Evolutionary conservation across 2,113 vertebrate genomes (phyloP).

Genomic region (Origma solitaria): DNA sequence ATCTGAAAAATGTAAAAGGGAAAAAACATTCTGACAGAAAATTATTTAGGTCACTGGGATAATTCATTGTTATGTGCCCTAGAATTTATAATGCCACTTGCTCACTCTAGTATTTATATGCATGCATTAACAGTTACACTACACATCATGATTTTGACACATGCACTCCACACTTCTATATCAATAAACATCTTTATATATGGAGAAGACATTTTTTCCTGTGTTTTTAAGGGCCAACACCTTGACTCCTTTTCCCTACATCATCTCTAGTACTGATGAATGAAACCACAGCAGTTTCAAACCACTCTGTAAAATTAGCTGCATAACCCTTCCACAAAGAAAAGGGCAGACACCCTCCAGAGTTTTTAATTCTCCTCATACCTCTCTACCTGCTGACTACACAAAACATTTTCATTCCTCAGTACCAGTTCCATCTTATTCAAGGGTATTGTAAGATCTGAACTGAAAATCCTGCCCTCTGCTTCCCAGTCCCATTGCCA

Average conservation of each 20-base stretch:
- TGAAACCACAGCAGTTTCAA: background rate
- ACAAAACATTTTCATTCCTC: background rate
- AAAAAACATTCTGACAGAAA: background rate
- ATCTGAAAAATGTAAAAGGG: background rate
- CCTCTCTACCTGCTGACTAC: background rate
- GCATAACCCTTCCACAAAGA: background rate
- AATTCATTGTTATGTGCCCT: background rate
- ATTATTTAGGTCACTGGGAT: constrained; percentile 38
- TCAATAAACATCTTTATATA: background rate
- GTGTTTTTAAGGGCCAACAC: background rate
- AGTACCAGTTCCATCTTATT: background rate
- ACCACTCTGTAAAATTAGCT: background rate
- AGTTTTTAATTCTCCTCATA: background rate
- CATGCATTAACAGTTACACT: background rate
- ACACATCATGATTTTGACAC: background rate
- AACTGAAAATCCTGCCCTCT: background rate
- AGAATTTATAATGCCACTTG: background rate
- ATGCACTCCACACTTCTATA: background rate
- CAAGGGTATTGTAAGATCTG: background rate
- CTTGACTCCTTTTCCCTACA: background rate
- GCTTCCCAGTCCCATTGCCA: background rate
- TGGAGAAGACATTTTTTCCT: background rate
- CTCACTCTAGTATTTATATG: background rate
- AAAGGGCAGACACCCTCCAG: background rate
- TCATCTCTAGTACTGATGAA: background rate